Conservation (phyloP, 2,888 invertebrate species). For the Apamea crenata region DNA sequence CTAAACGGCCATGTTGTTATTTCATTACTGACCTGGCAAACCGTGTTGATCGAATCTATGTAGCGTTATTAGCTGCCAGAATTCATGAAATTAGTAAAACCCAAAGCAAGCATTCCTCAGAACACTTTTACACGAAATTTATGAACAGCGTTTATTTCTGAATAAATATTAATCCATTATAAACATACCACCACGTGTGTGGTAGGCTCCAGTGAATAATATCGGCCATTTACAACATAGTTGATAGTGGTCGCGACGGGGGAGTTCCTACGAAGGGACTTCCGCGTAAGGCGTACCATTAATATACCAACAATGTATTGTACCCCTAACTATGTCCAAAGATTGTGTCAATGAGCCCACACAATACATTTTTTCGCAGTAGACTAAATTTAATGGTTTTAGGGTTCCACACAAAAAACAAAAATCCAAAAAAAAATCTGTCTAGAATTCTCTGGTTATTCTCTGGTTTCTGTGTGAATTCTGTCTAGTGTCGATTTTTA, state of each 20-base stretch:
- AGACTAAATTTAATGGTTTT: slow-evolving; percentile 25
- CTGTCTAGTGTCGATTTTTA: background rate
- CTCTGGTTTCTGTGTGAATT: too few relatives aligned
- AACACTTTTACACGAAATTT: slow-evolving; percentile 24
- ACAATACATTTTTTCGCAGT: slow-evolving; percentile 71
- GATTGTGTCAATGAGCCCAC: slow-evolving; percentile 75
- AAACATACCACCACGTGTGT: slow-evolving; percentile 73
- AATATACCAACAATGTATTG: slow-evolving; percentile 81
- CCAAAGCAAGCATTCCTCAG: slow-evolving; percentile 9
- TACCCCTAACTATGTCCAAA: slow-evolving; percentile 77
- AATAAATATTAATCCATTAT: slow-evolving; percentile 48
- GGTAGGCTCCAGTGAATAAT: slow-evolving; percentile 75
- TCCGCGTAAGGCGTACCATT: slow-evolving; percentile 79
- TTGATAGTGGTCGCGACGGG: slow-evolving; percentile 79
- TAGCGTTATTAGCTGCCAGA: slow-evolving; percentile 2
- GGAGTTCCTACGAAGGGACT: slow-evolving; percentile 80
- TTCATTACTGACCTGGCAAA: background rate
- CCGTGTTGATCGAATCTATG: background rate
- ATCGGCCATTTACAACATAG: slow-evolving; percentile 75
- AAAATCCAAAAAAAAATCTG: too few relatives aligned
- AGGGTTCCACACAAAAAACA: slow-evolving; percentile 23
- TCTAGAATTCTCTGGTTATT: too few relatives aligned
- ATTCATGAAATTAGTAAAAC: slow-evolving; percentile 39
- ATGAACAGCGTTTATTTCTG: slow-evolving; percentile 26
- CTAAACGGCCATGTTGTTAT: slow-evolving; percentile 7